A percentile compares a stretch with the other conserved stretches of the same genome.
These are phyloP conservation scores for Pterobdella sp. DNA, from an alignment of 2,888 invertebrate species.

Conservation along the genomic window DNA sequence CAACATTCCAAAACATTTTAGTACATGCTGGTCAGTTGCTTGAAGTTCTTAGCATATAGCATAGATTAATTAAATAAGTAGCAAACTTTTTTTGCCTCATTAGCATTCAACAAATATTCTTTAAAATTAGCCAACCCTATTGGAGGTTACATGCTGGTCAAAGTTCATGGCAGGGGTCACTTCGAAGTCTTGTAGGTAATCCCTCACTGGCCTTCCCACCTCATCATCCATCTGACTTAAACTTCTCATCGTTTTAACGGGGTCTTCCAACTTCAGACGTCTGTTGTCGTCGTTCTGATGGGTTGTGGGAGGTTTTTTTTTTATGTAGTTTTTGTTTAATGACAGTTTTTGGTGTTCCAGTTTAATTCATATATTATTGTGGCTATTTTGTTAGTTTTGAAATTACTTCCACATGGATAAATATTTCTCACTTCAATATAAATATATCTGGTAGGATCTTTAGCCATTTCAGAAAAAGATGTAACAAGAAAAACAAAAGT, in stretches of 20 bases:
- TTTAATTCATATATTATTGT: neutral
- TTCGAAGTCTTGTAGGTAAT: neutral
- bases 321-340: neutral
- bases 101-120: no score
- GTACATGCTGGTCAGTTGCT: no score
- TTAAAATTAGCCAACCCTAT: no score
- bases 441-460: slow-evolving; percentile 88
- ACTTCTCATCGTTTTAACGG: neutral
- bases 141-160: neutral
- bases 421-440: slow-evolving; percentile 59
- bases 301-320: neutral
- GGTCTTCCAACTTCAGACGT: neutral
- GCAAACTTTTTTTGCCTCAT: no score
- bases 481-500: slow-evolving; percentile 84
- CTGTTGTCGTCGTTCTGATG: slow-evolving; percentile 13
- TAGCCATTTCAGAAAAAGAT: slow-evolving; percentile 86
- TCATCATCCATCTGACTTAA: slow-evolving; percentile 15
- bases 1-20: no score
- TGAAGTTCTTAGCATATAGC: no score
- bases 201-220: slow-evolving; percentile 4
- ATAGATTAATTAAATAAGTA: no score
- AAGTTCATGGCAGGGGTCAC: neutral
- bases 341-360: neutral
- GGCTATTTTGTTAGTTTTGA: neutral
- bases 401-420: neutral